phyloP scores from a whole-genome alignment of 2,113 vertebrate species.

The Sclerurus mexicanus region DNA sequence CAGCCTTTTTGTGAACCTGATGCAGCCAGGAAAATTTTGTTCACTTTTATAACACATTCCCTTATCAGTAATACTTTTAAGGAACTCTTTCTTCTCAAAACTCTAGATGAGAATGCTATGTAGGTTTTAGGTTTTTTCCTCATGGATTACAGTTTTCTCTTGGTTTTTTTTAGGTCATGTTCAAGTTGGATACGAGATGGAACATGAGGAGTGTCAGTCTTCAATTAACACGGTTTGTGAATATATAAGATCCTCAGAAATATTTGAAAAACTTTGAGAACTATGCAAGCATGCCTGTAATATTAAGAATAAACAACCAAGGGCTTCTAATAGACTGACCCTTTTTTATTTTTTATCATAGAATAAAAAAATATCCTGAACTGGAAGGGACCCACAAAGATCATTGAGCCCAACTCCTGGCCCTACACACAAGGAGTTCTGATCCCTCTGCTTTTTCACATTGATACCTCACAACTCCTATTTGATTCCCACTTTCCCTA shows the following conservation, averaged over 20 bases:
- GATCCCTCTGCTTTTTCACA: background rate
- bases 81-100: background rate
- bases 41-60: background rate
- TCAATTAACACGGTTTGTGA: background rate
- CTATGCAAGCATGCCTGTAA: background rate
- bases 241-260: background rate
- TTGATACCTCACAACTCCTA: background rate
- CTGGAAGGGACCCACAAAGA: background rate
- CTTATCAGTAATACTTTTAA: background rate
- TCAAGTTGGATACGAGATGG: background rate
- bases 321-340: background rate
- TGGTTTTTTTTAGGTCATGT: background rate
- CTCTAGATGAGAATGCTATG: background rate
- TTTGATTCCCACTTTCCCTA: background rate
- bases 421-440: background rate
- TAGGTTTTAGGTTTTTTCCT: background rate
- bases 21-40: background rate
- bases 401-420: background rate
- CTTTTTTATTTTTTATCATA: background rate
- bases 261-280: background rate
- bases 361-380: background rate
- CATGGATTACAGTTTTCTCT: background rate
- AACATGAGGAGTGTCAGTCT: background rate
- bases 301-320: background rate
- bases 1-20: background rate